phyloP scores from a whole-genome alignment of 2,797 vertebrate species.

The Sarcophilus harrisii region DNA sequence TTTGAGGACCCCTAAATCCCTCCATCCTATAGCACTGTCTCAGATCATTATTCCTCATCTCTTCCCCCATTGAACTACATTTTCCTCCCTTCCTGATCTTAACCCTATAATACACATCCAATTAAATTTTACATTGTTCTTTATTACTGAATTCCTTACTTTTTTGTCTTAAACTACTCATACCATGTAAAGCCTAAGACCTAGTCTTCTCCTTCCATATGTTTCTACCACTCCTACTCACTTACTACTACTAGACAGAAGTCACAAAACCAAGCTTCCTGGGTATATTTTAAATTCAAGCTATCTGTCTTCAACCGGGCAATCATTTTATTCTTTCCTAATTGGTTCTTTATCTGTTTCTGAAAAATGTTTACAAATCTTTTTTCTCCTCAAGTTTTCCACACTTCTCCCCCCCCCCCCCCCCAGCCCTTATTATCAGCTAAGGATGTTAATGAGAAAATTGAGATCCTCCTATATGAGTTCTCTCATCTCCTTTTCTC shows the following conservation, averaged over 20 bases:
- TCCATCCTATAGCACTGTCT: background rate
- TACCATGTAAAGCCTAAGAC: background rate
- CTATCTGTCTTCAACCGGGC: background rate
- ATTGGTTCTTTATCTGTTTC: background rate
- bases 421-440: background rate
- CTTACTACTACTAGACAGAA: background rate
- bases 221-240: background rate
- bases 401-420: background rate
- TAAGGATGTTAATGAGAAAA: background rate
- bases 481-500: background rate
- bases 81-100: background rate
- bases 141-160: background rate
- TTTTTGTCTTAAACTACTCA: background rate
- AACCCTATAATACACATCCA: background rate
- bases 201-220: background rate
- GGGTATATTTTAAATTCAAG: background rate
- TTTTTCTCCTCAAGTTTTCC: background rate
- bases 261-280: background rate
- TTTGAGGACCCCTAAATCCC: no score
- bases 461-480: background rate
- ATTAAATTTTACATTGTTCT: background rate
- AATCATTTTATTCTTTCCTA: background rate
- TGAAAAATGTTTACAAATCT: background rate
- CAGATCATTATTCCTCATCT: background rate
- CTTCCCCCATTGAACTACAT: background rate